A percentile compares a stretch with the other conserved stretches of the same genome.
These are phyloP conservation scores for Hemistola chrysoprasaria DNA, from an alignment of 2,888 invertebrate species.

Conservation along the genomic window DNA sequence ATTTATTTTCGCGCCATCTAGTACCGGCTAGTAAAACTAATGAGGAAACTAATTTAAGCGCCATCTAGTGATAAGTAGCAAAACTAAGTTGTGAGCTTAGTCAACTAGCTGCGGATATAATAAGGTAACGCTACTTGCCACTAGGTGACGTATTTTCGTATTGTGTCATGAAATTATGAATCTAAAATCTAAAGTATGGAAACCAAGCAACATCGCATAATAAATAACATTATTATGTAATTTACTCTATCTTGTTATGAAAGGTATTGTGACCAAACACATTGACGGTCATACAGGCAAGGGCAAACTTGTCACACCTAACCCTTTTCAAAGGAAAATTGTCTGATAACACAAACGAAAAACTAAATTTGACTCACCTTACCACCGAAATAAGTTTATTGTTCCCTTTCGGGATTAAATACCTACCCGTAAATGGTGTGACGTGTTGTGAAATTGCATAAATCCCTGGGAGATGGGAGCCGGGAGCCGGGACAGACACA, in stretches of 20 bases:
- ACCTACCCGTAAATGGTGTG: slow-evolving; percentile 7
- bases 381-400: neutral
- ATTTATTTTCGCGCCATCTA: slow-evolving; percentile 20
- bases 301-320: no score
- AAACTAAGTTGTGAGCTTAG: neutral
- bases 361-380: slow-evolving; percentile 4
- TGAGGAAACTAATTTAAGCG: neutral
- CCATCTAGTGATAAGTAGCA: slow-evolving; percentile 2
- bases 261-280: no score
- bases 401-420: neutral
- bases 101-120: slow-evolving; percentile 1
- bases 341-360: no score
- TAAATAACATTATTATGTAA: no score
- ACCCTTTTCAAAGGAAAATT: no score
- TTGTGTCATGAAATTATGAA: neutral
- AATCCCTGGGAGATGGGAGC: slow-evolving; percentile 1
- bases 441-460: slow-evolving; percentile 13
- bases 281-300: no score
- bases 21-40: neutral
- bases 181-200: no score
- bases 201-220: no score
- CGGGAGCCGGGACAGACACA: slow-evolving; percentile 15
- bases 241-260: no score
- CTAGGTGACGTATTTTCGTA: slow-evolving; percentile 40
- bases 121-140: slow-evolving; percentile 22